These are phyloP conservation scores for Pluvialis apricaria DNA, from an alignment of 2,113 vertebrate genomes.

Conservation along the genomic window DNA sequence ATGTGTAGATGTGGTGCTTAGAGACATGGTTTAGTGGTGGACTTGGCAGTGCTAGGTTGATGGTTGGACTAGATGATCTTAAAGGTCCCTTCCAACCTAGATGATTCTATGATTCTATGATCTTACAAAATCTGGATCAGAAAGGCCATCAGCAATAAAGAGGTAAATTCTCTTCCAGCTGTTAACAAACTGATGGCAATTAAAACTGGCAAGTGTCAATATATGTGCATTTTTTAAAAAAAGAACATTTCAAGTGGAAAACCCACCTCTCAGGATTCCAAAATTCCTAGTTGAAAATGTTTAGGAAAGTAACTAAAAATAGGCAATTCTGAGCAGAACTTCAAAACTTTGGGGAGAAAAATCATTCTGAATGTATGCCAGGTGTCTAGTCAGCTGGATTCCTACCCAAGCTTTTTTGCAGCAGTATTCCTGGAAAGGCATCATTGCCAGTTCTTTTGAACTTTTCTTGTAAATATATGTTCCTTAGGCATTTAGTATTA, in stretches of 20 bases:
- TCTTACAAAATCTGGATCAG: not conserved
- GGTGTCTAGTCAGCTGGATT: not conserved
- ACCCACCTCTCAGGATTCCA: not conserved
- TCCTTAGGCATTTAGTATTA: not conserved
- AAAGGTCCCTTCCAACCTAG: too few species aligned
- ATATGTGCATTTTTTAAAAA: not conserved
- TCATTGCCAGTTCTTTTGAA: not conserved
- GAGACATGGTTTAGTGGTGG: too few species aligned
- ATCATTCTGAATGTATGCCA: not conserved
- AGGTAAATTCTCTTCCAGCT: not conserved
- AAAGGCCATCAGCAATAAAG: not conserved
- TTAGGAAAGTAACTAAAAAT: constrained; percentile 6
- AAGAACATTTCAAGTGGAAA: not conserved
- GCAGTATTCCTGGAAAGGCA: not conserved
- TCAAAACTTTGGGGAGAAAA: not conserved
- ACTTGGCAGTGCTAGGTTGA: too few species aligned
- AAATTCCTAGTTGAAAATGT: not conserved
- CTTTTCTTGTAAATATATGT: not conserved
- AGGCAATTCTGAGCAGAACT: not conserved
- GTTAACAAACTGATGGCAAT: not conserved
- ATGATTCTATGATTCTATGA: too few species aligned
- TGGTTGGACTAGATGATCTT: too few species aligned
- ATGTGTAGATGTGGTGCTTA: too few species aligned
- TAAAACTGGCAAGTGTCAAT: not conserved
- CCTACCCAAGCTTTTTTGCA: not conserved